phyloP scores from a whole-genome alignment of 2,113 vertebrate genomes.

The Antechinus stuartii region DNA sequence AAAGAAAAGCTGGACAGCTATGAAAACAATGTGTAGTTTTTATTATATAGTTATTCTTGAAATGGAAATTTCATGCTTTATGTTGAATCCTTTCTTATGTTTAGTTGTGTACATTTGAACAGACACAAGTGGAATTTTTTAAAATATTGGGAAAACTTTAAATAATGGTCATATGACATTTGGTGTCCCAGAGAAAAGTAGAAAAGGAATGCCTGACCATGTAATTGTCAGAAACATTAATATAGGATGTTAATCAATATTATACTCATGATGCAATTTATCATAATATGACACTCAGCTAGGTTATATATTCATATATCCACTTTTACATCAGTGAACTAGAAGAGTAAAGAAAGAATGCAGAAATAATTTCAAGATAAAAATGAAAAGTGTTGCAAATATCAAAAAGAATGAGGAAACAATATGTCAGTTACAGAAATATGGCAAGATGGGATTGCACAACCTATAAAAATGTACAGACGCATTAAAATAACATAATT shows the following conservation, averaged over 20 bases:
- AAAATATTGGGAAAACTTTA: conserved; percentile 55
- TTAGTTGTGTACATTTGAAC: not conserved
- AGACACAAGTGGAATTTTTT: conserved; percentile 8
- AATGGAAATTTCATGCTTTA: no score
- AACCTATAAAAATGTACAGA: conserved; percentile 51
- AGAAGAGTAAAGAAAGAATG: conserved; percentile 52
- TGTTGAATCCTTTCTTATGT: no score
- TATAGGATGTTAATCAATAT: conserved; percentile 50
- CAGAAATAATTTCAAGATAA: conserved; percentile 56
- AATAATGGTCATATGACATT: conserved; percentile 8
- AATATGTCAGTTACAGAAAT: conserved; percentile 40
- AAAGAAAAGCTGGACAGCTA: no score
- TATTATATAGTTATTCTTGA: no score
- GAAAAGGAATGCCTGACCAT: conserved; percentile 33
- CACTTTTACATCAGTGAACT: conserved; percentile 33
- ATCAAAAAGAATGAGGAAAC: conserved; percentile 43
- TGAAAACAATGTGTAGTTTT: no score
- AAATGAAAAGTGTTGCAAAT: conserved; percentile 55
- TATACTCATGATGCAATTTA: conserved; percentile 21
- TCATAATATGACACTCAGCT: not conserved
- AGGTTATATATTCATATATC: conserved; percentile 42
- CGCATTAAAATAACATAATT: conserved; percentile 51
- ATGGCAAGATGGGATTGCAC: not conserved
- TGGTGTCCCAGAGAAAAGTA: conserved; percentile 20
- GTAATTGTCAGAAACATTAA: conserved; percentile 37